Conservation (phyloP, 2,888 invertebrate species). For the Hyles lineata region DNA sequence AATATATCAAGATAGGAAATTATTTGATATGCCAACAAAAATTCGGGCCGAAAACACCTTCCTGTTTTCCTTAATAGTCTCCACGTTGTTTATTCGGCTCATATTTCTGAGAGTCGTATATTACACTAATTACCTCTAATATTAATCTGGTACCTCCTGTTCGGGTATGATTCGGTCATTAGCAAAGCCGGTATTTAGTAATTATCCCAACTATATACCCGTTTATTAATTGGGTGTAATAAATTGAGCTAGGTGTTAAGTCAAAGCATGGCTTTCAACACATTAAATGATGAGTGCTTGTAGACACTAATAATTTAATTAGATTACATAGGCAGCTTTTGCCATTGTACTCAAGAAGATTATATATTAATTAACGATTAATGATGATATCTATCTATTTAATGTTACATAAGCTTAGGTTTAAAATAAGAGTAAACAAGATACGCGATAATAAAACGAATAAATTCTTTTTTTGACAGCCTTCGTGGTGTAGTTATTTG, state of each 20-base stretch:
- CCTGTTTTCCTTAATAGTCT: slow-evolving; percentile 1
- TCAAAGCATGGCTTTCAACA: slow-evolving; percentile 4
- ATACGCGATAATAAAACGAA: no score
- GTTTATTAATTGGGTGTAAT: slow-evolving; percentile 6
- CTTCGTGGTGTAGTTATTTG: no score
- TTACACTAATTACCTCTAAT: slow-evolving; percentile 19
- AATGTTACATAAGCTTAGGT: no score
- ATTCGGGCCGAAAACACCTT: neutral
- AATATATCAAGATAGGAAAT: neutral
- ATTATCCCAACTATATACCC: neutral
- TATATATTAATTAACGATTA: no score
- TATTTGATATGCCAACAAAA: no score
- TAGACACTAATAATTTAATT: neutral
- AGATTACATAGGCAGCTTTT: no score
- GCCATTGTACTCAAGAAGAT: no score
- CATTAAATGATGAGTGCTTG: neutral
- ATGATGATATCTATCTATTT: no score
- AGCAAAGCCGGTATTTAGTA: slow-evolving; percentile 20
- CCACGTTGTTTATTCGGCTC: slow-evolving; percentile 9
- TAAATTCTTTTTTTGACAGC: no score
- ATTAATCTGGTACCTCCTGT: slow-evolving; percentile 18
- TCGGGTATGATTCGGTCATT: slow-evolving; percentile 20
- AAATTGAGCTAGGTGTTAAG: neutral
- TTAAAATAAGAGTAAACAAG: no score
- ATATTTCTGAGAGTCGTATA: slow-evolving; percentile 8